Evolutionary conservation across 2,888 invertebrate genomes (phyloP).

Genomic region (Dryocosmus kuriphilus): DNA sequence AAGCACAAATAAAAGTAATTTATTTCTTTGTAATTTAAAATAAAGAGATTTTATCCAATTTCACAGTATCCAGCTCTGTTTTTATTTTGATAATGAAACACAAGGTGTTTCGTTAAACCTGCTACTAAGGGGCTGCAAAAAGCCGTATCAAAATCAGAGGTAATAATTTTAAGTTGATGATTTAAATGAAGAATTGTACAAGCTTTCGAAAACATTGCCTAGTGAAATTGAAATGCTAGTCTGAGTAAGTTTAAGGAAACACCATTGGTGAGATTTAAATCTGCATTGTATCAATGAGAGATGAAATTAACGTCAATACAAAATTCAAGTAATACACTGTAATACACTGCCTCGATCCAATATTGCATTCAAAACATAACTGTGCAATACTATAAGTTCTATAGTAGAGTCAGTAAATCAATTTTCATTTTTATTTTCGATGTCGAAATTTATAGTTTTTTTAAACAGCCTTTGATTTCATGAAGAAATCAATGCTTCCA

Average conservation of each 20-base stretch:
- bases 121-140: background rate
- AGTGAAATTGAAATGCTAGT: slow-evolving; percentile 18
- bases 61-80: slow-evolving; percentile 28
- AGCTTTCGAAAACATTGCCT: background rate
- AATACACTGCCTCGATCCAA: slow-evolving; percentile 30
- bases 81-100: background rate
- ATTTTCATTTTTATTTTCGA: slow-evolving; percentile 5
- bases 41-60: background rate
- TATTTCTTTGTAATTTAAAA: background rate
- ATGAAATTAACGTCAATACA: background rate
- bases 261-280: slow-evolving; percentile 16
- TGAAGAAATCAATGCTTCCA: slow-evolving; percentile 14
- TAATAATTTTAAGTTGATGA: background rate
- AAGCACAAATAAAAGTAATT: background rate
- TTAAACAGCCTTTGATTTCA: background rate
- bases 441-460: background rate
- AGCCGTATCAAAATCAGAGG: background rate
- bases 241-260: slow-evolving; percentile 23
- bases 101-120: slow-evolving; percentile 10
- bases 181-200: background rate
- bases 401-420: background rate
- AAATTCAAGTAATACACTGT: background rate
- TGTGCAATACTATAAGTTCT: background rate
- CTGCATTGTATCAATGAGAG: slow-evolving; percentile 23
- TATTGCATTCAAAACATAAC: background rate